Conservation (phyloP, 2,113 vertebrate genomes). For the Abramis brama region DNA sequence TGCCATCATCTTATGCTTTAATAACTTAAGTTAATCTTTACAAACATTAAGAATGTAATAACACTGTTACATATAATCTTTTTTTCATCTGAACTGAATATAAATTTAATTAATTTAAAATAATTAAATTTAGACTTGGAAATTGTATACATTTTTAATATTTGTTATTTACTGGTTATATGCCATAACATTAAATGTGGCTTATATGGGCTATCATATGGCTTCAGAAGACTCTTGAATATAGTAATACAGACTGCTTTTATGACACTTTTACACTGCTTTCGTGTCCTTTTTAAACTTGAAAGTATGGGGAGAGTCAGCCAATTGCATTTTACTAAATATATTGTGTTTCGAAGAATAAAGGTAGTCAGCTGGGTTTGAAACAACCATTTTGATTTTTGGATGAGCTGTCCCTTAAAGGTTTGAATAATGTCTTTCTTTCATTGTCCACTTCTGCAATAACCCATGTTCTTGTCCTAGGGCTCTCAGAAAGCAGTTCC, state of each 20-base stretch:
- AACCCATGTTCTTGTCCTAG: constrained; percentile 37
- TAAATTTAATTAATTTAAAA: background rate
- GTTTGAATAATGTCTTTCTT: constrained; percentile 46
- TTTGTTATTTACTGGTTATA: too few species aligned
- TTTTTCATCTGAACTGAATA: background rate
- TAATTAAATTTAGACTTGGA: background rate
- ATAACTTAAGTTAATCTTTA: too few species aligned
- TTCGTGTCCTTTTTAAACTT: background rate
- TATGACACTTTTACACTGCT: background rate
- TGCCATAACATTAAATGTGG: background rate
- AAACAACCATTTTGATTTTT: background rate
- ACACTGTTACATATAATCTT: too few species aligned
- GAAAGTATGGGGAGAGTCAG: background rate
- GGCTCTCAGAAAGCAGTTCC: constrained; percentile 4
- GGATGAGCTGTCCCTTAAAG: constrained; percentile 61
- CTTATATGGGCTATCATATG: background rate
- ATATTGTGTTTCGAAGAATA: background rate
- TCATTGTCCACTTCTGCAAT: constrained; percentile 57
- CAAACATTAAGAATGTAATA: too few species aligned
- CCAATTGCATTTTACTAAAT: background rate
- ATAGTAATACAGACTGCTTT: background rate
- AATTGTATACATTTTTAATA: too few species aligned
- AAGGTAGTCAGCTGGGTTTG: background rate
- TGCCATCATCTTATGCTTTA: too few species aligned
- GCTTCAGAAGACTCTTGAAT: background rate